Evolutionary conservation across 1,140 invertebrate genomes (phyloP).

Genomic region (Heliconius hewitsoni): DNA sequence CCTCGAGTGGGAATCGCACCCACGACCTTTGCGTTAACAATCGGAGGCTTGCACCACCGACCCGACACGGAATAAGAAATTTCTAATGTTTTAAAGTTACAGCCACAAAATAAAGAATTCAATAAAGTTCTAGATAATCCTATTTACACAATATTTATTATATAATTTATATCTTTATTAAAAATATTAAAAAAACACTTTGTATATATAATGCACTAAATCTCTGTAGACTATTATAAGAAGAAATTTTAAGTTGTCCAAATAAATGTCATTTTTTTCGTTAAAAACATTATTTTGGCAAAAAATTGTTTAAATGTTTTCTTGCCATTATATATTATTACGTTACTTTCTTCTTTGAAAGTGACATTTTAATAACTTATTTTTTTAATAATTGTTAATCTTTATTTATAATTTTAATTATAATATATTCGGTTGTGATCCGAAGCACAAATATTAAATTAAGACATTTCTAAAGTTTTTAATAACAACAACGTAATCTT

Average conservation of each 20-base stretch:
- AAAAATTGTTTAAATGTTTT: neutral
- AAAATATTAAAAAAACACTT: neutral
- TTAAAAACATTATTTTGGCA: neutral
- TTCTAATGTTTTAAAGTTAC: too few relatives aligned
- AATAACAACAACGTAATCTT: neutral
- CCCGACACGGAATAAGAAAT: too few relatives aligned
- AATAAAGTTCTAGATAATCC: neutral
- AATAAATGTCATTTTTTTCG: neutral
- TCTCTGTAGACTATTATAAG: neutral
- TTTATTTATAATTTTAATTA: neutral
- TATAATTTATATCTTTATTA: too few relatives aligned
- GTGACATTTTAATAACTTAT: neutral
- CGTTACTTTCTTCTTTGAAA: neutral
- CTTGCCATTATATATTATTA: neutral
- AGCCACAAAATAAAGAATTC: too few relatives aligned
- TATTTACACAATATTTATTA: too few relatives aligned
- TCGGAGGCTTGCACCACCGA: too few relatives aligned
- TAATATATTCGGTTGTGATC: slow-evolving; percentile 48
- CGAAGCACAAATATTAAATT: slow-evolving; percentile 48
- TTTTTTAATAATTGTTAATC: neutral
- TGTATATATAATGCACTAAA: slow-evolving; percentile 5
- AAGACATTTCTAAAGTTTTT: slow-evolving; percentile 13
- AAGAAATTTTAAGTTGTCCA: neutral
- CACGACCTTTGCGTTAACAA: too few relatives aligned
- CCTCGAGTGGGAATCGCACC: too few relatives aligned